phyloP scores from a whole-genome alignment of 2,797 vertebrate species.

The Anas bahamensis region DNA sequence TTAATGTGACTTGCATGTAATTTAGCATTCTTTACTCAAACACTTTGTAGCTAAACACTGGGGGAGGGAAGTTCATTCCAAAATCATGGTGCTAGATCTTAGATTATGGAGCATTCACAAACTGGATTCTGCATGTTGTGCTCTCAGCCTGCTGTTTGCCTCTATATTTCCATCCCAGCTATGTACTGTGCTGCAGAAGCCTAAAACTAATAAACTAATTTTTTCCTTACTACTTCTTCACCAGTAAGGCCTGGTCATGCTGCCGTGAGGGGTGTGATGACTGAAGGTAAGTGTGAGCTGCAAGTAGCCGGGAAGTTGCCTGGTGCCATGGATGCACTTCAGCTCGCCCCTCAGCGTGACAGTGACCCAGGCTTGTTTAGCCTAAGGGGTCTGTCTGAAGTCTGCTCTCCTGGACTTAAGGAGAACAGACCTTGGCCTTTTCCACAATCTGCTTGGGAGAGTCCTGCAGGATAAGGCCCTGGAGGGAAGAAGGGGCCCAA shows the following conservation, averaged over 20 bases:
- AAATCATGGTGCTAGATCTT: not conserved
- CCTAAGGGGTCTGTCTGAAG: not conserved
- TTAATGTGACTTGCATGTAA: conserved; percentile 76
- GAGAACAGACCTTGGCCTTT: not conserved
- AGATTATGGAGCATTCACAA: not conserved
- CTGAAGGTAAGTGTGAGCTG: not conserved
- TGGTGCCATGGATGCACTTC: not conserved
- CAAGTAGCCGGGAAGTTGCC: not conserved
- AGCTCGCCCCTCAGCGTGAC: not conserved
- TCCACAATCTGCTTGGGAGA: not conserved
- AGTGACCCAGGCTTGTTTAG: not conserved
- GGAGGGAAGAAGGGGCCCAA: not conserved
- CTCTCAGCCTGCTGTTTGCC: not conserved
- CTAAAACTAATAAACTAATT: not conserved
- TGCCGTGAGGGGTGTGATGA: rapidly evolving
- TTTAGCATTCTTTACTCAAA: conserved; percentile 74
- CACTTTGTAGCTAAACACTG: conserved; percentile 15
- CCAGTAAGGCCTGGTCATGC: rapidly evolving
- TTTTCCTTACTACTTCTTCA: not conserved
- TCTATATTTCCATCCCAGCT: not conserved
- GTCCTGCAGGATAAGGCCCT: not conserved
- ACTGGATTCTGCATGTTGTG: not conserved
- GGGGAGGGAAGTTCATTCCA: conserved; percentile 3
- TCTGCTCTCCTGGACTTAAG: not conserved
- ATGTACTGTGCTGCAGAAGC: not conserved